Evolutionary conservation across 2,888 invertebrate species (phyloP).

Genomic region (Crematogaster levior): DNA sequence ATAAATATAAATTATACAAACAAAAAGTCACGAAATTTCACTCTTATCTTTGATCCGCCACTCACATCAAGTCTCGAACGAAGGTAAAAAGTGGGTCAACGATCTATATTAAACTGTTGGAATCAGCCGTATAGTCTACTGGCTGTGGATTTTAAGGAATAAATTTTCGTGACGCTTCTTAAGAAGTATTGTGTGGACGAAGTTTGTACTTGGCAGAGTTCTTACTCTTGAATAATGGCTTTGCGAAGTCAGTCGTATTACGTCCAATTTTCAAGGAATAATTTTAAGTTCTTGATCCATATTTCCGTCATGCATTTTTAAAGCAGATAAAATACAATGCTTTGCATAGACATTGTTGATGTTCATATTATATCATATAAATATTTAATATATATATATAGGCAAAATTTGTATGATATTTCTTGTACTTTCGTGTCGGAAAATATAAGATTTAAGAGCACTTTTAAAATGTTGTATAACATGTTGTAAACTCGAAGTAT

Average conservation of each 20-base stretch:
- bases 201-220: constrained; percentile 40
- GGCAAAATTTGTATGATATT: not conserved
- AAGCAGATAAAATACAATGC: not conserved
- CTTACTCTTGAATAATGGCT: constrained; percentile 44
- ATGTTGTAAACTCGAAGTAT: not conserved
- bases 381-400: too few relatives aligned
- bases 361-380: not conserved
- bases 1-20: constrained; percentile 61
- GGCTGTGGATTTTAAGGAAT: constrained; percentile 35
- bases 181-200: constrained; percentile 34
- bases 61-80: constrained; percentile 5
- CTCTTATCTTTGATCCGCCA: constrained; percentile 24
- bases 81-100: constrained; percentile 36
- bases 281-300: constrained; percentile 20
- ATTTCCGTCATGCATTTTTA: constrained; percentile 17
- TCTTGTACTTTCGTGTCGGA: not conserved
- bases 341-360: not conserved
- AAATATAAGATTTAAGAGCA: constrained; percentile 3
- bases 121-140: constrained; percentile 10
- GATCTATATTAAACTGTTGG: constrained; percentile 29
- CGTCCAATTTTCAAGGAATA: constrained; percentile 42
- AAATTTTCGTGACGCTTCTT: constrained; percentile 46
- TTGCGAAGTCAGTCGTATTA: constrained; percentile 37
- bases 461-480: not conserved
- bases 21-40: constrained; percentile 54